A percentile compares a stretch with the other conserved stretches of the same genome.
phyloP scores from a whole-genome alignment of 2,888 invertebrate genomes.

The Cosmorhoe ocellata region DNA sequence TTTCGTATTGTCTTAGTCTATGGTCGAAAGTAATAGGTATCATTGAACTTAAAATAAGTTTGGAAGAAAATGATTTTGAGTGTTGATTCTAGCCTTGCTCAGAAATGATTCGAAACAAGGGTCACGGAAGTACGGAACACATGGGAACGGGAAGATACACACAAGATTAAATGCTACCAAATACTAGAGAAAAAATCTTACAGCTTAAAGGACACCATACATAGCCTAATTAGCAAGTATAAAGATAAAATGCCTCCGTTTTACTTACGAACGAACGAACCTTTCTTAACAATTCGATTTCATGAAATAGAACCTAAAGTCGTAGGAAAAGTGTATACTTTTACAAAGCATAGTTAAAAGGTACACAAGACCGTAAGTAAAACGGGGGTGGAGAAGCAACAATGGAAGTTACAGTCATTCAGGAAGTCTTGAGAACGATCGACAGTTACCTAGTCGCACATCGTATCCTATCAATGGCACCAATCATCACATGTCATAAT shows the following conservation, averaged over 20 bases:
- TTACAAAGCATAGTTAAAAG: slow-evolving; percentile 8
- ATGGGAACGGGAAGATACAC: slow-evolving; percentile 31
- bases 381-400: slow-evolving; percentile 54
- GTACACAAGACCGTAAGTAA: slow-evolving; percentile 25
- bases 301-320: background rate
- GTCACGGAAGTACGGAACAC: slow-evolving; percentile 21
- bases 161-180: slow-evolving; percentile 33
- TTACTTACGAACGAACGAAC: slow-evolving; percentile 25
- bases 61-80: slow-evolving; percentile 3
- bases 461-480: slow-evolving; percentile 81
- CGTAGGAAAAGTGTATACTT: background rate
- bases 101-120: slow-evolving; percentile 29
- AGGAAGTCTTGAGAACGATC: slow-evolving; percentile 62
- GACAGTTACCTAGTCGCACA: slow-evolving; percentile 61
- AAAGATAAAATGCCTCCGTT: slow-evolving; percentile 27
- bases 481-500: slow-evolving; percentile 81
- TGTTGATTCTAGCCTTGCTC: slow-evolving; percentile 36
- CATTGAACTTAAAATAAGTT: too few relatives aligned
- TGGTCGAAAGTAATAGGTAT: slow-evolving; percentile 70
- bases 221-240: slow-evolving; percentile 35
- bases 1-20: slow-evolving; percentile 82
- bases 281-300: background rate
- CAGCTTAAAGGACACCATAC: slow-evolving; percentile 31
- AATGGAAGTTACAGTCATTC: slow-evolving; percentile 74
- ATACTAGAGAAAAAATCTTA: slow-evolving; percentile 33